Conservation (phyloP, 2,113 vertebrate genomes). For the Coreoperca whiteheadi region DNA sequence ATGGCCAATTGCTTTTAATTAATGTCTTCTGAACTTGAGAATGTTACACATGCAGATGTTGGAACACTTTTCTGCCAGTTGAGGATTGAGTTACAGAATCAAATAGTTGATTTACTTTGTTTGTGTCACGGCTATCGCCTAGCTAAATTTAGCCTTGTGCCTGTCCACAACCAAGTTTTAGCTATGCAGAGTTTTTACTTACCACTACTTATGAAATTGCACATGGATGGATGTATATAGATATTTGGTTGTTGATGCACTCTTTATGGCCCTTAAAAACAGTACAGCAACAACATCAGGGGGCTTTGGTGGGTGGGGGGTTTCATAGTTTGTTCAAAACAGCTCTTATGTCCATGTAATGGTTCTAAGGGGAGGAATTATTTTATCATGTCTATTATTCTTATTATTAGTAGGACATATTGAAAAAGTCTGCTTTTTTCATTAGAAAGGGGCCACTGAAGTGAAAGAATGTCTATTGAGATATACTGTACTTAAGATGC, state of each 20-base stretch:
- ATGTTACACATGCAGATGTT: slow-evolving; percentile 65
- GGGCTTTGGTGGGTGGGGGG: background rate
- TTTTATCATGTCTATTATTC: slow-evolving; percentile 63
- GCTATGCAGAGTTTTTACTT: slow-evolving; percentile 41
- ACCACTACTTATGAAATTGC: slow-evolving; percentile 49
- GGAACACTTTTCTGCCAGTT: slow-evolving; percentile 28
- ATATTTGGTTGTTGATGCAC: slow-evolving; percentile 59
- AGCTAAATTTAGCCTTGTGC: slow-evolving; percentile 52
- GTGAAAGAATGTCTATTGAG: slow-evolving; percentile 80
- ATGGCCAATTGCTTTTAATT: slow-evolving; percentile 53
- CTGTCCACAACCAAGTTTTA: slow-evolving; percentile 50
- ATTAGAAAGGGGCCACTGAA: slow-evolving; percentile 71
- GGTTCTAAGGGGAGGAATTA: slow-evolving; percentile 44
- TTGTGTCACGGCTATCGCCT: slow-evolving; percentile 39
- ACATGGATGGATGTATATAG: slow-evolving; percentile 63
- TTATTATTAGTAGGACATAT: slow-evolving; percentile 57
- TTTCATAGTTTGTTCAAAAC: slow-evolving; percentile 33
- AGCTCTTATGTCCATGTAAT: slow-evolving; percentile 52
- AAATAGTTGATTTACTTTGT: slow-evolving; percentile 8
- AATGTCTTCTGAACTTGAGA: slow-evolving; percentile 29
- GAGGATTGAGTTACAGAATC: background rate
- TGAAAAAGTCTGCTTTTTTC: slow-evolving; percentile 68
- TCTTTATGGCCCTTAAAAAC: slow-evolving; percentile 39
- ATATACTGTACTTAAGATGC: slow-evolving; percentile 72
- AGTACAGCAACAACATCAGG: background rate